Evolutionary conservation across 23 tunicate species (phyloP).

Genomic region (Trididemnum clinides): DNA sequence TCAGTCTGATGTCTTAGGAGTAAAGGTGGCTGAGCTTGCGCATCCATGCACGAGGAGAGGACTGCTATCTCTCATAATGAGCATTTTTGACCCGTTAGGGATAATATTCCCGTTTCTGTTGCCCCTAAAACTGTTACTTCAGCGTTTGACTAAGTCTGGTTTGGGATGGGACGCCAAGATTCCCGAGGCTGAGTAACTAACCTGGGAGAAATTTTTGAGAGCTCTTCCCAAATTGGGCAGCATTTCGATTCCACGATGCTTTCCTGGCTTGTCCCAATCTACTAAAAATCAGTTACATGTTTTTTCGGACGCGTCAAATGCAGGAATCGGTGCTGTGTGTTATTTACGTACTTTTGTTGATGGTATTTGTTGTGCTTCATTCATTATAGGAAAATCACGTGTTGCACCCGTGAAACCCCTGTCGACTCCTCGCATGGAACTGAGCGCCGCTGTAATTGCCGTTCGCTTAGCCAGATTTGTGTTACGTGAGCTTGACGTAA

Average conservation of each 20-base stretch:
- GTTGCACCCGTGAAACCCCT: neutral
- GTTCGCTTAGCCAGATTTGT: constrained; percentile 9
- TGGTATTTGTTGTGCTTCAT: neutral
- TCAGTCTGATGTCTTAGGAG: neutral
- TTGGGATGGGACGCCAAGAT: constrained; percentile 11
- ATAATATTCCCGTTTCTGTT: neutral
- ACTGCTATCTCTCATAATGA: neutral
- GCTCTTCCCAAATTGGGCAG: neutral
- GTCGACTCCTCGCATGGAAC: constrained; percentile 3
- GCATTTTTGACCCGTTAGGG: constrained; percentile 8
- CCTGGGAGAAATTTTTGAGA: neutral
- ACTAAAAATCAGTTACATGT: neutral
- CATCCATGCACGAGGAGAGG: neutral
- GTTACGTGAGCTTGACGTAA: neutral
- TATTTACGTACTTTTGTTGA: neutral
- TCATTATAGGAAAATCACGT: constrained; percentile 12
- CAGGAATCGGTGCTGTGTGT: neutral
- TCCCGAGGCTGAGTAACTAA: neutral
- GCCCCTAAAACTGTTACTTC: neutral
- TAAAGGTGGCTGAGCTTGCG: neutral
- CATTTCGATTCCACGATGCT: neutral
- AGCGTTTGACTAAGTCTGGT: neutral
- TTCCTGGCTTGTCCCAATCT: neutral
- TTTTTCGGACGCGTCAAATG: neutral
- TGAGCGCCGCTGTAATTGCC: neutral